Evolutionary conservation across 23 tunicate species (phyloP).

Genomic region (Phallusia fumigata): DNA sequence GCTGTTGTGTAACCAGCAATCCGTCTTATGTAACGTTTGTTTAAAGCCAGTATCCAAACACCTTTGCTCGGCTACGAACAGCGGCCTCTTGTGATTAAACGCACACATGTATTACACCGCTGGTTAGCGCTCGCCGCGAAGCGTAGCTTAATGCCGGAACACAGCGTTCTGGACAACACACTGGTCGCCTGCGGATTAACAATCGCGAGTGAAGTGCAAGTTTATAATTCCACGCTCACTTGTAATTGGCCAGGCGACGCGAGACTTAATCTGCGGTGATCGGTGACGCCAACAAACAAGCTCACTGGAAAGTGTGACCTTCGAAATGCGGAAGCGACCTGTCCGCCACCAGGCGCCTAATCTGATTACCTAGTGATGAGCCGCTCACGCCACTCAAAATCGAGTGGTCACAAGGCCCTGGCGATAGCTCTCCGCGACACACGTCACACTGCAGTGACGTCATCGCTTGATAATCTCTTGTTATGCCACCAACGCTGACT

Average conservation of each 20-base stretch:
- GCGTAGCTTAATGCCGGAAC: too few relatives aligned
- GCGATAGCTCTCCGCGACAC: background rate
- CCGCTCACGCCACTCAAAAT: conserved; percentile 5
- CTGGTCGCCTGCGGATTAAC: too few relatives aligned
- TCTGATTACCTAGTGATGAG: conserved; percentile 3
- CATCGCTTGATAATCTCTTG: background rate
- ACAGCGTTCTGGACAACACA: too few relatives aligned
- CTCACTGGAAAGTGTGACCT: conserved; percentile 1
- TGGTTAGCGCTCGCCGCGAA: too few relatives aligned
- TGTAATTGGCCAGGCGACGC: background rate
- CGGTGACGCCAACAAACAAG: conserved; percentile 12
- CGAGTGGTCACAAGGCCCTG: background rate
- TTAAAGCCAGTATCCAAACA: too few relatives aligned
- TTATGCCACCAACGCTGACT: too few relatives aligned
- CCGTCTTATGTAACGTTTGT: too few relatives aligned
- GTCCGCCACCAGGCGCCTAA: background rate
- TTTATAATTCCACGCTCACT: background rate
- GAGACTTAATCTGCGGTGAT: background rate
- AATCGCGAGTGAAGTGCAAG: too few relatives aligned
- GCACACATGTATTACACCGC: too few relatives aligned
- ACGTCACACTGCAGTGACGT: conserved; percentile 2
- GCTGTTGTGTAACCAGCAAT: too few relatives aligned
- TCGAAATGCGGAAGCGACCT: conserved; percentile 14
- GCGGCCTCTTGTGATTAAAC: too few relatives aligned
- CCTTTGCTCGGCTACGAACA: too few relatives aligned